Evolutionary conservation across 1,140 invertebrate genomes (phyloP).

Genomic region (Melanaphis sacchari): DNA sequence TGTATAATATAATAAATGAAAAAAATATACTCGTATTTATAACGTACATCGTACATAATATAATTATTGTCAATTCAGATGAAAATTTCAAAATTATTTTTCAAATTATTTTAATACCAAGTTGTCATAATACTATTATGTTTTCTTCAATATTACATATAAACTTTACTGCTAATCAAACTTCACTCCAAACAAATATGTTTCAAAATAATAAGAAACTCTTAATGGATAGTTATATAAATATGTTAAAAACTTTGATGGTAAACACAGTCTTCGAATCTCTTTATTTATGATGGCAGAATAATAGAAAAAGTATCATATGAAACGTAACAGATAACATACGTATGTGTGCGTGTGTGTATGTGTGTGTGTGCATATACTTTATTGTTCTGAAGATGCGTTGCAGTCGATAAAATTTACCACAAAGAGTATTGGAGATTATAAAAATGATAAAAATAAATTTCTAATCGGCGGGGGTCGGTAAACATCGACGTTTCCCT

Average conservation of each 20-base stretch:
- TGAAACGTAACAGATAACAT: not conserved
- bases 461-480: not conserved
- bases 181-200: too few relatives aligned
- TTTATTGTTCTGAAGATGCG: not conserved
- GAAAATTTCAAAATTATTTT: not conserved
- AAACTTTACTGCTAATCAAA: too few relatives aligned
- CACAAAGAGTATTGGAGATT: not conserved
- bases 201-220: too few relatives aligned
- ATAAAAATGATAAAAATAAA: not conserved
- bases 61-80: not conserved
- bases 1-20: not conserved
- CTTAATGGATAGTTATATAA: not conserved
- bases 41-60: not conserved
- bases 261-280: not conserved
- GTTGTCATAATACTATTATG: too few relatives aligned
- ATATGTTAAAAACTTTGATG: not conserved
- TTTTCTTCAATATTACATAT: too few relatives aligned
- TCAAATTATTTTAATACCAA: too few relatives aligned
- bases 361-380: too few relatives aligned
- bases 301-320: not conserved
- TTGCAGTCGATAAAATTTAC: not conserved
- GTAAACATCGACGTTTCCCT: not conserved
- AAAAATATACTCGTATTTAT: not conserved
- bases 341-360: too few relatives aligned
- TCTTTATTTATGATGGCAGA: not conserved